These are phyloP conservation scores for Pelusios castaneus DNA, from an alignment of 2,113 vertebrate species.

Conservation along the genomic window DNA sequence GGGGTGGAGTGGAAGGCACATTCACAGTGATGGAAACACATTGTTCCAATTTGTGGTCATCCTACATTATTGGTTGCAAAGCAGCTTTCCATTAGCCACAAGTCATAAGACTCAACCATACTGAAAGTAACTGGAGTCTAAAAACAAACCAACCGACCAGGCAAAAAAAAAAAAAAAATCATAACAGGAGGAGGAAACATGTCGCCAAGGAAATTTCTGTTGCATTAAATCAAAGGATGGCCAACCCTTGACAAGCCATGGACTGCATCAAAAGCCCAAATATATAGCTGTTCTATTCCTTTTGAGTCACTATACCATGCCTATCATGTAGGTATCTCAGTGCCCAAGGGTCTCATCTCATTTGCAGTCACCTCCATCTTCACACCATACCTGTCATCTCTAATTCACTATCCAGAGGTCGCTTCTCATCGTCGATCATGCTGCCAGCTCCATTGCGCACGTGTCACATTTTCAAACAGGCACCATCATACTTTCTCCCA, in stretches of 20 bases:
- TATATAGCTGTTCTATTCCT: not conserved
- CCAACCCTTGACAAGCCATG: not conserved
- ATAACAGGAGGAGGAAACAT: conserved; percentile 37
- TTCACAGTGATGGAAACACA: conserved; percentile 12
- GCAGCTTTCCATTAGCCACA: conserved; percentile 41
- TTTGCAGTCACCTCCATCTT: not conserved
- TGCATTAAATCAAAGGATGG: not conserved
- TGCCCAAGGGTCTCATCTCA: not conserved
- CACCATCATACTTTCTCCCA: not conserved
- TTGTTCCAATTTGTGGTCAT: conserved; percentile 46
- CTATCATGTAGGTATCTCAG: not conserved
- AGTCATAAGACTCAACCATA: conserved; percentile 43
- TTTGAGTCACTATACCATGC: not conserved
- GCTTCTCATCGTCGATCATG: not conserved
- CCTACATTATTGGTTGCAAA: conserved; percentile 38
- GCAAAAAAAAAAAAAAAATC: conserved; percentile 38
- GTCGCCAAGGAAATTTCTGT: not conserved
- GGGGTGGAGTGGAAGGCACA: not conserved
- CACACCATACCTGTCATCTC: not conserved
- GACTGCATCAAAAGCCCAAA: not conserved
- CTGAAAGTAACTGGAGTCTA: conserved; percentile 13
- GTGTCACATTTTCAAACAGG: not conserved
- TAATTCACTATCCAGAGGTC: not conserved
- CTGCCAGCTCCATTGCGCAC: not conserved
- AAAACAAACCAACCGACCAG: conserved; percentile 42